Base-by-base conservation (phyloP, 2,888 invertebrate species). In the Linyphia triangularis region DNA sequence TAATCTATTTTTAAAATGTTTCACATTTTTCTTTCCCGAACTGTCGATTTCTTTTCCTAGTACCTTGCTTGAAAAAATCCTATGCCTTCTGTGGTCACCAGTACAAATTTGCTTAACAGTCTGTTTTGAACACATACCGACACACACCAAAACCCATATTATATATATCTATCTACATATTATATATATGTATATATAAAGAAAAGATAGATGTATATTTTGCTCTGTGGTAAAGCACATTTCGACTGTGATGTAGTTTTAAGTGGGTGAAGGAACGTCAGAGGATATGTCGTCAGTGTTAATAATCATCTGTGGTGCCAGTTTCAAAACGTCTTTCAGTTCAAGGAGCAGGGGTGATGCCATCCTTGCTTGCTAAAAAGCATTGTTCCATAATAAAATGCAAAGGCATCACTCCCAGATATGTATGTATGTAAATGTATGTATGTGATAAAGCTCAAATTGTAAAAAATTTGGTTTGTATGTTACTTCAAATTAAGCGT, bases 371-470 rank as follows among this genome's bases (percentile, higher is more conserved):
- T n/a, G n/a, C 61, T 73, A 51, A 67, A 79, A 73, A 43, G 72
- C 63, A 79, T 63, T 51, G 85, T 86, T 73, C 70, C 77, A 63
- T 63, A 61, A 63, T 61, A n/a, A 57, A 24, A 63, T 65, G 65
- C 57, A 73, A 51, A 28, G 86, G 67, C 75, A 75, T 88, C 81
- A 65, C 75, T 81, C 33, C 33, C 61, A 26, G 26, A 40, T 33
- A 19, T 61, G 63, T 72, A 63, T 86, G 85, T 72, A 79, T 79
- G 65, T 79, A 79, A 67, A 78, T 85, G 70, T 85, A 59, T 85
- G n/a, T 83, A 82, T 89, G 89, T 89, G 89, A 89, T 89, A 89
- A 88, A 84, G 89, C 89, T 89, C 89, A 89, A 89, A 83, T 59
- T 81, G 43, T 65, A 67, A 63, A 26, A 85, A 83, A 67, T 73